Evolutionary conservation across 1,140 invertebrate species (phyloP), one percentile per base, ranked within the genome.

Genomic region (Nephila pilipes): DNA sequence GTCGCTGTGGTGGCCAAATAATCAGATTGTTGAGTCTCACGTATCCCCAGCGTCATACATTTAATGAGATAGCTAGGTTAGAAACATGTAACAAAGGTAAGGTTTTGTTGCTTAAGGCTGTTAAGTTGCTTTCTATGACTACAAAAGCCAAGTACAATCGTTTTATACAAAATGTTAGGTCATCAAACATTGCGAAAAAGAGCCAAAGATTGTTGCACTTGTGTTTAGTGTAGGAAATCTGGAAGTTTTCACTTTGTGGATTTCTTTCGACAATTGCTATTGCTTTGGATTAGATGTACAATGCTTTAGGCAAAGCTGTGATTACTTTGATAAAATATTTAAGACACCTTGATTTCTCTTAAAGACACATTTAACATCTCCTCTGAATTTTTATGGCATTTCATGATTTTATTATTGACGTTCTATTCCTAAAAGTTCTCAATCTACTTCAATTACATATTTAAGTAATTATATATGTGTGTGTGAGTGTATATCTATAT

Each of bases 51-150:
- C 83, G 83, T 60, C 54, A 58, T 85, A 60, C 57, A 36, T 12
- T 85, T 85, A 85, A 85, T 85, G 83, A 85, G 83, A 85, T 85
- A 57, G 57, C 83, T 36, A 32, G 57, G 83, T 60, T 85, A 32
- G 54, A 85, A 46, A 36, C 54, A 60, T 22, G 20, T 36, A 60
- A 85, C 29, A 60, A 85, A 85, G 55, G 29, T 85, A 85, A 20
- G n/a, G 25, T 85, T 85, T 85, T 85, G 54, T 32, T 54, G 54
- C 83, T 60, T 36, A 60, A 85, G 83, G 83, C 54, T 57, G 57
- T 75, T 75, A 75, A 75, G 69, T 75, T 29, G 29, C 69, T 85
- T 85, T 85, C 57, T 85, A 18, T 85, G n/a, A 29, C 54, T 58
- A 57, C 83, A 85, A 85, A 60, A 32, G 57, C 83, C 83, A 85